Percentiles rank a stretch among this genome's conserved stretches.
Conservation (phyloP, 2,797 vertebrate genomes). For the Lutjanus campechanus region DNA sequence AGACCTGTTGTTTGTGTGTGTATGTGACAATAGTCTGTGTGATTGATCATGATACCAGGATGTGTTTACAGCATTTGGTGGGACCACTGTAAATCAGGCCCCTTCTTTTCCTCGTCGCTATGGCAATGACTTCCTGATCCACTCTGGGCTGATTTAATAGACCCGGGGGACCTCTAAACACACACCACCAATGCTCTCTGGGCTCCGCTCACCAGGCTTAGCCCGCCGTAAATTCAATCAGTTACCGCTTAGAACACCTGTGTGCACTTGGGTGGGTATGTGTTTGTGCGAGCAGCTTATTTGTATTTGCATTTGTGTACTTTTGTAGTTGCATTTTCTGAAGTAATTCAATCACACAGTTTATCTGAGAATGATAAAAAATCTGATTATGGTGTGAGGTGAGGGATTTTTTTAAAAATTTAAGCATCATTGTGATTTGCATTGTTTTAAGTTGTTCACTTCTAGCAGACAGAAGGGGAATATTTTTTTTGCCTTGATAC, state of each 20-base stretch:
- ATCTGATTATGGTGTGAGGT: constrained; percentile 16
- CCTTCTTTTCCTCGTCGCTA: constrained; percentile 68
- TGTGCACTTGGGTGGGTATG: constrained; percentile 61
- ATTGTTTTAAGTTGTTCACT: constrained; percentile 29
- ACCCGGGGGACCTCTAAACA: constrained; percentile 79
- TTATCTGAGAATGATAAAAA: constrained; percentile 2
- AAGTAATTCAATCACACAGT: constrained; percentile 31
- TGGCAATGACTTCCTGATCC: constrained; percentile 83
- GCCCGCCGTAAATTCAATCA: constrained; percentile 77
- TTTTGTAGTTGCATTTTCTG: constrained; percentile 22
- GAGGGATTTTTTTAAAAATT: constrained; percentile 25
- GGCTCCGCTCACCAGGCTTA: constrained; percentile 73
- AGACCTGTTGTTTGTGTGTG: constrained; percentile 31
- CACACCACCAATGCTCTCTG: constrained; percentile 76
- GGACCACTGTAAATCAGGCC: constrained; percentile 70
- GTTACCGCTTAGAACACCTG: constrained; percentile 68
- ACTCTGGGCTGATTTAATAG: constrained; percentile 83
- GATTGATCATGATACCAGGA: constrained; percentile 65
- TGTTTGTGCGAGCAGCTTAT: constrained; percentile 47
- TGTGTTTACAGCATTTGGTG: constrained; percentile 73
- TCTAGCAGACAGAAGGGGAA: neutral
- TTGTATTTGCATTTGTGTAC: constrained; percentile 14
- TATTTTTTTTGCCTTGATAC: constrained; percentile 9
- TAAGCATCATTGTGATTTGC: neutral
- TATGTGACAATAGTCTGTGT: constrained; percentile 39